Evolutionary conservation across 2,797 vertebrate species (phyloP), one percentile per base, ranked within the genome.

Genomic region (Sebastes wilsoni): DNA sequence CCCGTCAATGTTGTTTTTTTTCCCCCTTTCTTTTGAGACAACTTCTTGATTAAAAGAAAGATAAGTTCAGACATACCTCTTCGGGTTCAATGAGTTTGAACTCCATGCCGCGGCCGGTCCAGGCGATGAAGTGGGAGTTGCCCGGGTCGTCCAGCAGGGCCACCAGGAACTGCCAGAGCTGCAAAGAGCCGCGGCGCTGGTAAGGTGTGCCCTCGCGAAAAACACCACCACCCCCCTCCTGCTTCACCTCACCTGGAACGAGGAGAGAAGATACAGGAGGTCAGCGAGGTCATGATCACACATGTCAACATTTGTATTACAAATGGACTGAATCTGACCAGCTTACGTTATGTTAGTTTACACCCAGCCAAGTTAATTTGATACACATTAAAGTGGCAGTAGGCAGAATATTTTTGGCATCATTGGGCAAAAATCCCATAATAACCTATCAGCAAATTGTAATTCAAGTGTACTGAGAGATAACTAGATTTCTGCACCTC

Each of bases 1-100:
- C 27, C 28, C 3, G 5, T 59, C 30, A 16, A n/a, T 6, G 5
- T 61, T 27, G 42, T 3, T 46, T 46, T 42, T 46, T 2, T 0
- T 1, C n/a, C n/a, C n/a, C n/a, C 36, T 14, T 38, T 38, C 36
- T 38, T 38, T 38, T 42, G 42, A 46, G 42, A 46, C 42, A 46
- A 58, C 32, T 8, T 16, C 9, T 27, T 55, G 32, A n/a, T 46
- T 3, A 12, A 46, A 49, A 12, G 5, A 54, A 42, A 49, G 10
- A 4, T 1, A 0, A 4, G 11, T 34, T 59, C 23, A 36, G 52
- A 23, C 78, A 5, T 75, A 98, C 98, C 98, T 99, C 98, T 89
- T 99, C 98, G 1, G 98, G 98, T 81, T 99, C 98, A 4, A 99
- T 98, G 83, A 99, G 97, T 89, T 99, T 99, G 95, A 99, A 99